Percentiles rank a stretch among this genome's conserved stretches.
Evolutionary conservation across 1,140 invertebrate genomes (phyloP).

Genomic region (Delia radicum): DNA sequence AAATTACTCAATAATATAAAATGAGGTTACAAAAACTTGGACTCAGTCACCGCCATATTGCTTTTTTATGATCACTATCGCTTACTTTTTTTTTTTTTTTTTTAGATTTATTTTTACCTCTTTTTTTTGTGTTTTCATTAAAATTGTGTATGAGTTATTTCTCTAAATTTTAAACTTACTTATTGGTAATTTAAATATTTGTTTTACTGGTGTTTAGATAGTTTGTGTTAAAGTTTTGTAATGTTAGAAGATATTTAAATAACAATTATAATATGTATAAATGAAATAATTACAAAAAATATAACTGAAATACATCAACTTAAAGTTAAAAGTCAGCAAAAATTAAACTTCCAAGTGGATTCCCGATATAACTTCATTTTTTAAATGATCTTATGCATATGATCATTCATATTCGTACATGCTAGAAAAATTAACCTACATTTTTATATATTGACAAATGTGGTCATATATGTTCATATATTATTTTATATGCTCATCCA

Average conservation of each 20-base stretch:
- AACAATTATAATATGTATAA: not conserved
- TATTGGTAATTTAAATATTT: not conserved
- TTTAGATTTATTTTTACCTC: not conserved
- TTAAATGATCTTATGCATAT: too few relatives aligned
- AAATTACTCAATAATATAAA: constrained; percentile 6
- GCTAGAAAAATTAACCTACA: too few relatives aligned
- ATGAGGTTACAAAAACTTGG: not conserved
- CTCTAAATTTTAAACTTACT: not conserved
- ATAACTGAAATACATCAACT: not conserved
- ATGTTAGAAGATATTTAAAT: not conserved
- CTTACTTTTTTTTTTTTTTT: not conserved
- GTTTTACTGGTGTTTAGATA: not conserved
- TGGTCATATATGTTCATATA: too few relatives aligned
- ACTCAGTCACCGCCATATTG: constrained; percentile 22
- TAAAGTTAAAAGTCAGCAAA: not conserved
- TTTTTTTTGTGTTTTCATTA: not conserved
- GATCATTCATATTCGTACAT: too few relatives aligned
- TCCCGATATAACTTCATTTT: too few relatives aligned
- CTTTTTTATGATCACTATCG: constrained; percentile 21
- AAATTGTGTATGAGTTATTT: too few relatives aligned
- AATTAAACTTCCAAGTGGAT: too few relatives aligned
- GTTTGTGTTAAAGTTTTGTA: not conserved
- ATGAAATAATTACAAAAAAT: not conserved
- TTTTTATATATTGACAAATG: too few relatives aligned
- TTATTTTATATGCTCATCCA: too few relatives aligned